A percentile compares a stretch with the other conserved stretches of the same genome.
These are phyloP conservation scores for Turdus rufiventris DNA, from an alignment of 2,113 vertebrate genomes.

Conservation along the genomic window DNA sequence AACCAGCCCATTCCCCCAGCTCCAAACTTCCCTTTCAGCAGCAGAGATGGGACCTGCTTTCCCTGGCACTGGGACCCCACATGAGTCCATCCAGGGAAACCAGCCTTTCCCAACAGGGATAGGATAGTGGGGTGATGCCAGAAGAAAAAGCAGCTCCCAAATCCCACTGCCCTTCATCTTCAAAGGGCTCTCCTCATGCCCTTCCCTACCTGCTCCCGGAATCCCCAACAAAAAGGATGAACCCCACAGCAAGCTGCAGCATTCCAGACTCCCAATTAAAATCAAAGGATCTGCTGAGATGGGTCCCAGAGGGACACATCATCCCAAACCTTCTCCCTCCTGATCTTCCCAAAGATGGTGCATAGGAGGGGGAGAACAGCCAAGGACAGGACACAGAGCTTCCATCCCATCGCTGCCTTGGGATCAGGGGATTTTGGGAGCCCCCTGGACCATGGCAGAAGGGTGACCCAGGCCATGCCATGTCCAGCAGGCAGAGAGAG, in stretches of 20 bases:
- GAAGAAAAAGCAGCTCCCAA: neutral
- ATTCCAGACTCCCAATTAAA: neutral
- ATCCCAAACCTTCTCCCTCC: neutral
- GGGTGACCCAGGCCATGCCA: neutral
- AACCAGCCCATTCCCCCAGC: neutral
- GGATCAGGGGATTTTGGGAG: neutral
- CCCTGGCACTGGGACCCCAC: fast-evolving
- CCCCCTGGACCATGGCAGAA: neutral
- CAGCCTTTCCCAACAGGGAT: neutral
- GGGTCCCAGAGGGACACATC: neutral
- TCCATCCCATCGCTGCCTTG: fast-evolving
- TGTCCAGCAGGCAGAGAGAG: fast-evolving
- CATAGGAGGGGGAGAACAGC: neutral
- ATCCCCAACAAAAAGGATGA: neutral
- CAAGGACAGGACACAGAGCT: neutral
- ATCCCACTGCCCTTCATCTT: neutral
- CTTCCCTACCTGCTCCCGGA: neutral
- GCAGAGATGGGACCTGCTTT: neutral
- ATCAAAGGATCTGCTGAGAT: neutral
- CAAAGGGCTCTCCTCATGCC: neutral
- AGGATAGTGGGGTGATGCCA: fast-evolving
- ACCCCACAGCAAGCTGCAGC: fast-evolving
- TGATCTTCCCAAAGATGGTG: fast-evolving
- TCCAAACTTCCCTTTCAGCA: neutral
- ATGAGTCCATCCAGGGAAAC: fast-evolving